These are phyloP conservation scores for Callopanchax toddi DNA, from an alignment of 2,113 vertebrate species.

Conservation along the genomic window DNA sequence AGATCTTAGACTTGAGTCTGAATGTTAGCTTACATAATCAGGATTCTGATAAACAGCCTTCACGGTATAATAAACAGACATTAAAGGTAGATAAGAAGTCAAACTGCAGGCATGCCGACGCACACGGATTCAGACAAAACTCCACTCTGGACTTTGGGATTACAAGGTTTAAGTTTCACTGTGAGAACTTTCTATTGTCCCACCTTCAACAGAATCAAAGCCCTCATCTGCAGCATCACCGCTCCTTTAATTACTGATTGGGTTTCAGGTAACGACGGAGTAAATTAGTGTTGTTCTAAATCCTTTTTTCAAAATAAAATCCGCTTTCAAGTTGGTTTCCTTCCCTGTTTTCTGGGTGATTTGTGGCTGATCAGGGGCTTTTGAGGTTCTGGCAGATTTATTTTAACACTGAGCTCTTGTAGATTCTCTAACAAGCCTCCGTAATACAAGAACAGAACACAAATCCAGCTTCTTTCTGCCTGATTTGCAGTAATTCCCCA, in stretches of 20 bases:
- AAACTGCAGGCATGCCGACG: slow-evolving; percentile 27
- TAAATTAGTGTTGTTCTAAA: slow-evolving; percentile 41
- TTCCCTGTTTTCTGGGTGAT: slow-evolving; percentile 43
- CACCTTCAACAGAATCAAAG: slow-evolving; percentile 14
- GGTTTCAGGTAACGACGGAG: slow-evolving; percentile 25
- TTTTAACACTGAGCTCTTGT: slow-evolving; percentile 60
- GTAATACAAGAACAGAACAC: slow-evolving; percentile 54
- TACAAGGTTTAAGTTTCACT: too few relatives aligned
- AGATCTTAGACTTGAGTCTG: background rate
- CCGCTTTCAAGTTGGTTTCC: slow-evolving; percentile 34
- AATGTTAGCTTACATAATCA: background rate
- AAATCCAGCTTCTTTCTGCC: slow-evolving; percentile 54
- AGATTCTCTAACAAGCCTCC: slow-evolving; percentile 70
- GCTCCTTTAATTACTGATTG: slow-evolving; percentile 39
- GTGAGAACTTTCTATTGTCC: slow-evolving; percentile 24
- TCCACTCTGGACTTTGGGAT: too few relatives aligned
- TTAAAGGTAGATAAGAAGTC: slow-evolving; percentile 12
- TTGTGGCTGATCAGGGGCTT: slow-evolving; percentile 53
- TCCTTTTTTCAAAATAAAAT: slow-evolving; percentile 45
- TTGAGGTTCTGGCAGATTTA: slow-evolving; percentile 49
- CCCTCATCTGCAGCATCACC: slow-evolving; percentile 19
- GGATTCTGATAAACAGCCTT: too few relatives aligned
- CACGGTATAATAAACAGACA: slow-evolving; percentile 16
- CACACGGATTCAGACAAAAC: background rate
- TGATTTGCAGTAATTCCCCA: slow-evolving; percentile 59